Evolutionary conservation across 2,797 vertebrate species (phyloP), one percentile per base, ranked within the genome.

Genomic region (Lepus oiostolus): DNA sequence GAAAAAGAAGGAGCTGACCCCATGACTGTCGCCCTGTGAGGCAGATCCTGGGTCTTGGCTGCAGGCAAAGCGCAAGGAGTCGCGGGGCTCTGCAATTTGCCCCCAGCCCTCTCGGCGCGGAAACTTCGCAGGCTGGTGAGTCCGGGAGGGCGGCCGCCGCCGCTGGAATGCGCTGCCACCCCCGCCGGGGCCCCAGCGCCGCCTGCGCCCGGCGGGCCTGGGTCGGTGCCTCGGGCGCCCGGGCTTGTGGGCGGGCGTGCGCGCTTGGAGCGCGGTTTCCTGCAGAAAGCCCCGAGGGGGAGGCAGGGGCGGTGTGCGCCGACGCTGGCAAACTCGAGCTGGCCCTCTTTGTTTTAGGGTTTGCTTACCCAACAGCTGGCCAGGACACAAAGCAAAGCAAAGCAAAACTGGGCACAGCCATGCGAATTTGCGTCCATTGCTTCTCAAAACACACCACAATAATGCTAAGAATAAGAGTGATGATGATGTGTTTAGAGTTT

Each of bases 71-170:
- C 42, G 77, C 22, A 58, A 0, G 72, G 65, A 32, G 85, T 16
- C 28, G n/a, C 0, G 75, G 76, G 52, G 9, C 65, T 21, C 74
- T 26, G 97, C 71, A 93, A 96, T 5, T 95, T 0, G 94, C 95
- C 96, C 38, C 93, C 90, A 68, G 72, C 50, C 65, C 75, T 38
- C 74, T 52, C 26, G 17, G 85, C 1, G 1, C 38, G 85, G 84
- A 47, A 83, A 90, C 93, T 94, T 82, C 82, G 35, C 91, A 28
- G 93, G 70, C 96, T 88, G 97, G 97, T 97, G 93, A 97, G 97
- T 96, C 10, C 90, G 93, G 70, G 60, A 26, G 38, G 90, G 75
- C 30, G 60, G 85, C 47, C 19, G 62, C 5, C 9, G 7, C 0
- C 26, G 68, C 76, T 7, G 95, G 83, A 79, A 28, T 2, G 95